Evolutionary conservation across 2,797 vertebrate species (phyloP).

Genomic region (Orestias chungarensis): DNA sequence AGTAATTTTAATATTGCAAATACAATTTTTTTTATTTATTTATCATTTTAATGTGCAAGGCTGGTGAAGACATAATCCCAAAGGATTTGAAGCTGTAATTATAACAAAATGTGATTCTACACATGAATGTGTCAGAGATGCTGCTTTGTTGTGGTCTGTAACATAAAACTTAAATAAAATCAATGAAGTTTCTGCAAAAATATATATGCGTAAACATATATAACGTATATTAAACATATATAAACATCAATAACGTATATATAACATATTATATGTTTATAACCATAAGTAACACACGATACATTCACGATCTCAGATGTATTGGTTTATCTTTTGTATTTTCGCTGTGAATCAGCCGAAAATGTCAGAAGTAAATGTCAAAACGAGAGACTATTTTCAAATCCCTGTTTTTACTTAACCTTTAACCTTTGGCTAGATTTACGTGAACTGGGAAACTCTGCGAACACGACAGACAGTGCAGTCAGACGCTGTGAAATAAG

Average conservation of each 20-base stretch:
- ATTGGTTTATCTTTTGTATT: too few species aligned
- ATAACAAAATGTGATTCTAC: not conserved
- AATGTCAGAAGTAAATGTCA: not conserved
- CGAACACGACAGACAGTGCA: not conserved
- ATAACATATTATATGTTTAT: too few species aligned
- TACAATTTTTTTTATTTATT: too few species aligned
- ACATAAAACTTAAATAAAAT: not conserved
- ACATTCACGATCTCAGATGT: too few species aligned
- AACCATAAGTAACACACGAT: too few species aligned
- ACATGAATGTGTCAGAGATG: not conserved
- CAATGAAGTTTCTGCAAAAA: not conserved
- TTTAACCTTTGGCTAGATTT: slow-evolving; percentile 8
- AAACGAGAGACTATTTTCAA: not conserved
- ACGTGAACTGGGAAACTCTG: not conserved
- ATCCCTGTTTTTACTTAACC: not conserved
- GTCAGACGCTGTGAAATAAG: not conserved
- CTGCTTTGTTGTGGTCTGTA: not conserved
- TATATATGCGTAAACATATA: too few species aligned
- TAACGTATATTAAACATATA: too few species aligned
- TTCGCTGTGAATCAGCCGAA: too few species aligned
- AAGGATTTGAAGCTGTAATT: not conserved
- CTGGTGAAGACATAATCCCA: not conserved
- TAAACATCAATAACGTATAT: too few species aligned
- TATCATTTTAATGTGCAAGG: not conserved
- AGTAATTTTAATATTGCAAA: too few species aligned